A percentile compares a stretch with the other conserved stretches of the same genome.
phyloP scores from a whole-genome alignment of 2,113 vertebrate species.

The Myotis yumanensis region DNA sequence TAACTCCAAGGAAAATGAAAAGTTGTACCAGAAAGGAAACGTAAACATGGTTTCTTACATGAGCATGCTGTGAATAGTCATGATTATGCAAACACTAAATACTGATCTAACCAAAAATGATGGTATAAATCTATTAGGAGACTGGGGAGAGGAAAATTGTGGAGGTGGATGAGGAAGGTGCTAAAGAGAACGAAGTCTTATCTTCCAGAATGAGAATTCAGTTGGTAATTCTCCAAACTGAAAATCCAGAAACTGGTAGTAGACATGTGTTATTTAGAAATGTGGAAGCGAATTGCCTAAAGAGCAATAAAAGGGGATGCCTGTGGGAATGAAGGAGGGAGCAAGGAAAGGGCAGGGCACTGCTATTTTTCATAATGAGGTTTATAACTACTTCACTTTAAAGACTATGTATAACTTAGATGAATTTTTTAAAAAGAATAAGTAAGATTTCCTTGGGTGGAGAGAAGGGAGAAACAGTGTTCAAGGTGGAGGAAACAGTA shows the following conservation, averaged over 20 bases:
- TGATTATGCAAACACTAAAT: slow-evolving; percentile 57
- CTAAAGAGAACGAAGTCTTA: slow-evolving; percentile 1
- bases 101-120: slow-evolving; percentile 44
- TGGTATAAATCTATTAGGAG: slow-evolving; percentile 51
- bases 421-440: not conserved
- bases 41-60: slow-evolving; percentile 38
- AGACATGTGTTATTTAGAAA: not conserved
- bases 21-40: slow-evolving; percentile 49
- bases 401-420: not conserved
- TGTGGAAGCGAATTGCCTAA: not conserved
- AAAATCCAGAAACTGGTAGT: not conserved
- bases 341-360: not conserved
- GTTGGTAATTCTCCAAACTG: slow-evolving; percentile 4
- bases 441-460: not conserved
- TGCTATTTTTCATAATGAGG: not conserved
- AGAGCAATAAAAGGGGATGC: not conserved
- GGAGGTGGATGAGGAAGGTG: slow-evolving; percentile 42
- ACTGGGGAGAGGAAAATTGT: slow-evolving; percentile 3
- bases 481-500: not conserved
- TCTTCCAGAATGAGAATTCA: slow-evolving; percentile 40
- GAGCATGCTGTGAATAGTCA: slow-evolving; percentile 56
- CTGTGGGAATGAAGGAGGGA: not conserved
- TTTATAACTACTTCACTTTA: not conserved
- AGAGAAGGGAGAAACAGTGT: not conserved
- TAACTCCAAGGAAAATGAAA: slow-evolving; percentile 63